phyloP scores from a whole-genome alignment of 2,888 invertebrate genomes.

The Cordilura impudica region DNA sequence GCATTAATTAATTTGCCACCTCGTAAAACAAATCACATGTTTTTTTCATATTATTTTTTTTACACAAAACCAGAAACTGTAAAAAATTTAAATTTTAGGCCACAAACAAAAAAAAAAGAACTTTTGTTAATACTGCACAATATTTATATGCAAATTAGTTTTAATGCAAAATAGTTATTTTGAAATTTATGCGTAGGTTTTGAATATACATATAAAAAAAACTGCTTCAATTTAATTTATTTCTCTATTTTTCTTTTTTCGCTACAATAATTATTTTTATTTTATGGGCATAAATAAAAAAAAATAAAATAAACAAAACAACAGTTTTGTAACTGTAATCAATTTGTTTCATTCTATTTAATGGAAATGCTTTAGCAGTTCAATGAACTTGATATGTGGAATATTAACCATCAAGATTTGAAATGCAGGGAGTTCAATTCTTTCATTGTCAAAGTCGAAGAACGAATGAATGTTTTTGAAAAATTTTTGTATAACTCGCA shows the following conservation, averaged over 20 bases:
- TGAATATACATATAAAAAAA: too few species aligned
- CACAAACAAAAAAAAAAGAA: neutral
- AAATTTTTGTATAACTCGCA: too few species aligned
- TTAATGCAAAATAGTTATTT: slow-evolving; percentile 20
- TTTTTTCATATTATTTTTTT: neutral
- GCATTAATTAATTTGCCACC: neutral
- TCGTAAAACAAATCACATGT: slow-evolving; percentile 14
- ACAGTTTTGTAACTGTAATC: slow-evolving; percentile 4
- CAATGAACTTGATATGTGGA: slow-evolving; percentile 32
- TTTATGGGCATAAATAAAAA: slow-evolving; percentile 26
- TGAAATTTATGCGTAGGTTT: slow-evolving; percentile 38
- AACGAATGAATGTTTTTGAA: too few species aligned
- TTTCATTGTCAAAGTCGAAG: too few species aligned
- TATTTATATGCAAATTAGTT: neutral
- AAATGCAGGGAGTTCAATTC: neutral
- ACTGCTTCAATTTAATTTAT: neutral
- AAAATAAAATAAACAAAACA: neutral
- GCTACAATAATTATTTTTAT: neutral
- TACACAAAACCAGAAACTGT: neutral
- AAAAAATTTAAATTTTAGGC: neutral
- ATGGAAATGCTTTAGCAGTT: slow-evolving; percentile 29
- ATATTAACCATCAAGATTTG: neutral
- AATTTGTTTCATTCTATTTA: neutral
- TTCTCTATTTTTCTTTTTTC: neutral
- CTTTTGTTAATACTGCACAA: neutral